Base-by-base conservation (phyloP, 2,113 vertebrate species). In the Noturus placidus region DNA sequence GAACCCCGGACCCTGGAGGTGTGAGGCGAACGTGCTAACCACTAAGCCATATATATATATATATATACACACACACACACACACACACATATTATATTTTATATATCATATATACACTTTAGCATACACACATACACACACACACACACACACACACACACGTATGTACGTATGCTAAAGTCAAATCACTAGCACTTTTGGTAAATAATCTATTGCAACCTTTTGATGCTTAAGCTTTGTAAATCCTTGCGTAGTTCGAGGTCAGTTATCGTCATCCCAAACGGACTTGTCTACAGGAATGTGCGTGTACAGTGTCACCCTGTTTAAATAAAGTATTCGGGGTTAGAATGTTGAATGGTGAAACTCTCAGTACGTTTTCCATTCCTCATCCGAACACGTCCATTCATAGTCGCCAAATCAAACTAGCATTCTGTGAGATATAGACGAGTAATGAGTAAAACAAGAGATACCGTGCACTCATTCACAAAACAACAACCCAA, bases 361-460 rank as follows among this genome's bases (percentile, higher is more conserved):
- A 56, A 80, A 80, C 19, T 22, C 13, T 35, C n/a, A 42, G 61
- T 9, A 15, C 81, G 17, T 59, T 27, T 7, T 46, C 25, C 4
- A 30, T 65, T 67, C 27, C 17, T 52, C n/a, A 14, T 69, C 82
- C 35, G 50, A 50, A 50, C 19, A 90, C 91, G 87, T 89, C 87
- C 90, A 27, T 89, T 87, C 92, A 94, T 91, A 91, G 92, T 87
- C 82, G 35, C 74, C 52, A 54, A 42, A 89, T 92, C 79, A 90
- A 93, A 90, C 91, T 90, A 87, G 81, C 33, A 30, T 8, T 57
- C 46, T 52, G 56, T 57, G 88, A 91, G 82, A 61, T 91, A 92
- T 70, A 91, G 89, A 92, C 92, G 89, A 69, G 88, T 91, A 92
- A 93, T 90, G 85, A 35, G 54, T 59, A 35, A 88, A 86, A 86